A percentile compares a stretch with the other conserved stretches of the same genome.
phyloP scores from a whole-genome alignment of 2,888 invertebrate genomes.

The Phorcus lineatus region DNA sequence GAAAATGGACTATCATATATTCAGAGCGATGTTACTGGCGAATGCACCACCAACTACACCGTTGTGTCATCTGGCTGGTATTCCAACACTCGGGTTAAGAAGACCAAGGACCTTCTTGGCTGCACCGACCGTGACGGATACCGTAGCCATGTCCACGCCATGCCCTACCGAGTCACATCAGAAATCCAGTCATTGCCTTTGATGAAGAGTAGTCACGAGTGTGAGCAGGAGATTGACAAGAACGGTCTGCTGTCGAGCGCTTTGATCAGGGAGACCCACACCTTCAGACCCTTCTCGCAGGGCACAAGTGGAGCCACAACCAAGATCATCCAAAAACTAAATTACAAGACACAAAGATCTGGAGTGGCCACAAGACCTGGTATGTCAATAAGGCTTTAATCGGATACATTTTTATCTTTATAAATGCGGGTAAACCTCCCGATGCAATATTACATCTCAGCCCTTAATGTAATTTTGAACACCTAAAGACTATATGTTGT shows the following conservation, averaged over 20 bases:
- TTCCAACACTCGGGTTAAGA: constrained; percentile 61
- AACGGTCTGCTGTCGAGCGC: constrained; percentile 81
- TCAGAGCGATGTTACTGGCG: constrained; percentile 87
- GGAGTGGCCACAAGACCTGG: constrained; percentile 82
- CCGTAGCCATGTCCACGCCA: constrained; percentile 67
- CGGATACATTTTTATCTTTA: too few species aligned
- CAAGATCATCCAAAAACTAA: constrained; percentile 73
- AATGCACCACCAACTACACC: constrained; percentile 86
- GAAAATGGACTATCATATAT: too few species aligned
- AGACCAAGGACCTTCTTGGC: constrained; percentile 68
- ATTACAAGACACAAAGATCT: constrained; percentile 78
- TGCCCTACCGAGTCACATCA: constrained; percentile 67
- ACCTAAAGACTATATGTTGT: too few species aligned
- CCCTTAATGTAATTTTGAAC: too few species aligned
- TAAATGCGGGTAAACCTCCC: too few species aligned
- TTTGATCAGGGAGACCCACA: constrained; percentile 82
- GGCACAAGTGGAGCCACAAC: constrained; percentile 76
- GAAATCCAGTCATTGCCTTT: constrained; percentile 73
- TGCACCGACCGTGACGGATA: constrained; percentile 69
- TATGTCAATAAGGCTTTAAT: constrained; percentile 48
- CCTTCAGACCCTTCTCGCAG: constrained; percentile 84
- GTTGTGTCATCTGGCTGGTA: constrained; percentile 52
- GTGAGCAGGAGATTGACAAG: constrained; percentile 82
- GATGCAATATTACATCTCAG: too few species aligned
- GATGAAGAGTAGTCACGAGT: constrained; percentile 79